phyloP scores from a whole-genome alignment of 2,797 vertebrate genomes.

The Macroramphosus scolopax region DNA sequence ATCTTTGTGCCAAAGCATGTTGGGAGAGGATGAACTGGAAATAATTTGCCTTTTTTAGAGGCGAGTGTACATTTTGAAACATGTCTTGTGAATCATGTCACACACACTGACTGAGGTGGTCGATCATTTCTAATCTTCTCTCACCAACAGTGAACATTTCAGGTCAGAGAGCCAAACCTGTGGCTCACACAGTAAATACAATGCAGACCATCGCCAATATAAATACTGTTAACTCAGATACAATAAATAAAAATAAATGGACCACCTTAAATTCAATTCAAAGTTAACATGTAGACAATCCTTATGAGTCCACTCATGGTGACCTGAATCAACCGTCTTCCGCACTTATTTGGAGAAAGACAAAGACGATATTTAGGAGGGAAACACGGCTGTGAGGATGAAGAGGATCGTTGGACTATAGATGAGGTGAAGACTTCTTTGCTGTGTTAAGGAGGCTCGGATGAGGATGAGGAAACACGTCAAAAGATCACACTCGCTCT shows the following conservation, averaged over 20 bases:
- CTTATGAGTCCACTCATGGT: neutral
- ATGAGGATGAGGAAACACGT: conserved; percentile 19
- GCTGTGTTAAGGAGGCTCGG: conserved; percentile 25
- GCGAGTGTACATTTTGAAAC: conserved; percentile 4
- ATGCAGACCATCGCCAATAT: no score
- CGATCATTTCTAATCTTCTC: no score
- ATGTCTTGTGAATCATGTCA: neutral
- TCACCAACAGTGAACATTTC: no score
- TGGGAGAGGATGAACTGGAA: conserved; percentile 2
- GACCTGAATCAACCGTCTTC: neutral
- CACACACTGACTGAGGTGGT: neutral
- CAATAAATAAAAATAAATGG: no score
- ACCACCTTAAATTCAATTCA: no score
- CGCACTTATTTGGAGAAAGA: neutral
- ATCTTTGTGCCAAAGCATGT: conserved; percentile 46
- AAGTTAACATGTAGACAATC: no score
- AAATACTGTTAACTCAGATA: no score
- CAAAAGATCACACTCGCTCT: conserved; percentile 16
- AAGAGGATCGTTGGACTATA: neutral
- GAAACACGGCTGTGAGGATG: conserved; percentile 1
- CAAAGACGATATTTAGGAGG: neutral
- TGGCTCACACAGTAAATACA: no score
- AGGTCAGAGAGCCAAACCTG: no score
- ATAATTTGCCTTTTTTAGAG: conserved; percentile 8
- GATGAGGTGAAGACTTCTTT: conserved; percentile 27